Conservation (phyloP, 2,797 vertebrate genomes). For the Prunella strophiata region DNA sequence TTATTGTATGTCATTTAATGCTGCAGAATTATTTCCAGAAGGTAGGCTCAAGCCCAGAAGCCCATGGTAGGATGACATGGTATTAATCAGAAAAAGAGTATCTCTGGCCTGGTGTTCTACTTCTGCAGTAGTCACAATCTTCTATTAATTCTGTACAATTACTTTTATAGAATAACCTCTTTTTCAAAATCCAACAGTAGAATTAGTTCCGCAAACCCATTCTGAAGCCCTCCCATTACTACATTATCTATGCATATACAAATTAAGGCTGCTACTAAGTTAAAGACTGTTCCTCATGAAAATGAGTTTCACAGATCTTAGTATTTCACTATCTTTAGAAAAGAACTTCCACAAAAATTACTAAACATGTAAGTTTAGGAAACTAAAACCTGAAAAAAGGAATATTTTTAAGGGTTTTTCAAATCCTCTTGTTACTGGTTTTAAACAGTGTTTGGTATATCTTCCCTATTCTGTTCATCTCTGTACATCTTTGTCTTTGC, state of each 20-base stretch:
- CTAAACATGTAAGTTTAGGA: background rate
- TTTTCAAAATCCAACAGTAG: background rate
- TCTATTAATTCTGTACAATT: background rate
- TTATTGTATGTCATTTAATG: background rate
- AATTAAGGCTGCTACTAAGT: background rate
- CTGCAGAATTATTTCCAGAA: background rate
- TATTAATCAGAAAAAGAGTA: background rate
- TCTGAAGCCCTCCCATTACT: background rate
- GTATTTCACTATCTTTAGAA: background rate
- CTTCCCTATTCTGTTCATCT: background rate
- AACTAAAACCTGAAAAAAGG: background rate
- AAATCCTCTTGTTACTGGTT: background rate
- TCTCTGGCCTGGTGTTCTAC: background rate
- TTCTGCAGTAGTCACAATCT: background rate
- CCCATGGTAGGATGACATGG: background rate
- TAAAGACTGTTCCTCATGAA: background rate
- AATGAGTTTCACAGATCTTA: background rate
- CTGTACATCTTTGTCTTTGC: background rate
- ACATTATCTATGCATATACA: background rate
- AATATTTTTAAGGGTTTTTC: background rate
- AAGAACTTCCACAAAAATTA: background rate
- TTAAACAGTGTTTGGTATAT: background rate
- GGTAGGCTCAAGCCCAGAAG: background rate
- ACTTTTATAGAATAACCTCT: background rate
- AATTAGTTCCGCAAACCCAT: background rate